phyloP scores from a whole-genome alignment of 2,888 invertebrate genomes.

The Scelioninae gen. 2 region DNA sequence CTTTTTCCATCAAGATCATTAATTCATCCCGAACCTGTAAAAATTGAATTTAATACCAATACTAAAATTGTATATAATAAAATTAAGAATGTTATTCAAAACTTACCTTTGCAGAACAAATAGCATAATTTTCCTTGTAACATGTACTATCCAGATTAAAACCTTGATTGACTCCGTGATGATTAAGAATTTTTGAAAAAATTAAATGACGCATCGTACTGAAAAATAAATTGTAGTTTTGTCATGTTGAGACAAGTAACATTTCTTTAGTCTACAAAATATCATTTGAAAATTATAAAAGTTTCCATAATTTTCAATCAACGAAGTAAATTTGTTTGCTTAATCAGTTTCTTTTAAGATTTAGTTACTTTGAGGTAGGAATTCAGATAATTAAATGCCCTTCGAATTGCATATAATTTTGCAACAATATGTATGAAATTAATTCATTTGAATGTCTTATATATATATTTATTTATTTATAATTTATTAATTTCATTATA shows the following conservation, averaged over 20 bases:
- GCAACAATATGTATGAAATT: too few species aligned
- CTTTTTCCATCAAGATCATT: slow-evolving; percentile 66
- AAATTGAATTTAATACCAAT: not conserved
- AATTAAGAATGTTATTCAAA: not conserved
- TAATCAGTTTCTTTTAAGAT: too few species aligned
- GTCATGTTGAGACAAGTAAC: too few species aligned
- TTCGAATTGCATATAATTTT: too few species aligned
- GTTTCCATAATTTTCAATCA: too few species aligned
- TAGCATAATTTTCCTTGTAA: slow-evolving; percentile 65
- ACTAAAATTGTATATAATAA: too few species aligned
- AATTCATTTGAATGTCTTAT: too few species aligned
- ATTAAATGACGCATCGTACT: slow-evolving; percentile 71
- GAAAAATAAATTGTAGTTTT: slow-evolving; percentile 56
- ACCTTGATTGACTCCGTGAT: slow-evolving; percentile 66
- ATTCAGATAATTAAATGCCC: too few species aligned
- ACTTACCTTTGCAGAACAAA: slow-evolving; percentile 71
- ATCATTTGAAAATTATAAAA: too few species aligned
- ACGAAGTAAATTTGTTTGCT: too few species aligned
- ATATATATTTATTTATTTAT: not conserved
- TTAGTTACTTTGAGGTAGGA: too few species aligned
- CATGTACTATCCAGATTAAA: slow-evolving; percentile 65
- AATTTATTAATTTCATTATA: slow-evolving; percentile 62
- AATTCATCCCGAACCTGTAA: slow-evolving; percentile 67
- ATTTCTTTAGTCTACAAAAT: too few species aligned
- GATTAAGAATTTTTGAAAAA: slow-evolving; percentile 71